Conservation (phyloP, 1,140 invertebrate species). For the Trissolcus basalis region DNA sequence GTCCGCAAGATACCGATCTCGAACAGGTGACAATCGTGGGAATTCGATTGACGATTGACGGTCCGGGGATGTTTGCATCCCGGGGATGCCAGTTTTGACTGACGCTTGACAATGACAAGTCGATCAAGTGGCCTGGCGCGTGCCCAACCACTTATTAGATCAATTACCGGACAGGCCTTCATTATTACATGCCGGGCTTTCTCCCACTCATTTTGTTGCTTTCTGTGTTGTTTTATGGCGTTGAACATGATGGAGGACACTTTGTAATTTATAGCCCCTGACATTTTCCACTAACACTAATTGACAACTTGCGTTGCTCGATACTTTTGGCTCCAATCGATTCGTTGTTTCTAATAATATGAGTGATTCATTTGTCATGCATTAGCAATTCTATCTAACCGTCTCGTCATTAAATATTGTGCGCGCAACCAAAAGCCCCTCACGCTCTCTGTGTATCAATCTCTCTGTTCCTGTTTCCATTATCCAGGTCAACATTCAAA, state of each 20-base stretch:
- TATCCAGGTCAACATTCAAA: too few relatives aligned
- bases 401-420: too few relatives aligned
- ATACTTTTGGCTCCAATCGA: too few relatives aligned
- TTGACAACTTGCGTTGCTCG: too few relatives aligned
- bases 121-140: constrained; percentile 52
- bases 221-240: constrained; percentile 14
- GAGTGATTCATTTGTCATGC: too few relatives aligned
- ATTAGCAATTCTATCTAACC: too few relatives aligned
- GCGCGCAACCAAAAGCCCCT: too few relatives aligned
- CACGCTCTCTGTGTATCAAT: too few relatives aligned
- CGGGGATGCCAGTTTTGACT: constrained; percentile 32
- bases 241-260: constrained; percentile 10
- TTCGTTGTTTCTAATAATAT: too few relatives aligned
- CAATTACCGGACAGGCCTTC: constrained; percentile 20
- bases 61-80: constrained; percentile 36
- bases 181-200: constrained; percentile 7
- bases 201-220: constrained; percentile 16
- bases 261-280: constrained; percentile 2
- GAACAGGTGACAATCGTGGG: constrained; percentile 57
- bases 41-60: constrained; percentile 38
- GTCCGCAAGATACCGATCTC: constrained; percentile 40
- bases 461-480: too few relatives aligned
- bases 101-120: constrained; percentile 55
- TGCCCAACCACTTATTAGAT: constrained; percentile 36
- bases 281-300: neutral